A percentile compares a stretch with the other conserved stretches of the same genome.
phyloP scores from a whole-genome alignment of 92 coral and sea anemone genomes.

The Isaurus tuberculatus region DNA sequence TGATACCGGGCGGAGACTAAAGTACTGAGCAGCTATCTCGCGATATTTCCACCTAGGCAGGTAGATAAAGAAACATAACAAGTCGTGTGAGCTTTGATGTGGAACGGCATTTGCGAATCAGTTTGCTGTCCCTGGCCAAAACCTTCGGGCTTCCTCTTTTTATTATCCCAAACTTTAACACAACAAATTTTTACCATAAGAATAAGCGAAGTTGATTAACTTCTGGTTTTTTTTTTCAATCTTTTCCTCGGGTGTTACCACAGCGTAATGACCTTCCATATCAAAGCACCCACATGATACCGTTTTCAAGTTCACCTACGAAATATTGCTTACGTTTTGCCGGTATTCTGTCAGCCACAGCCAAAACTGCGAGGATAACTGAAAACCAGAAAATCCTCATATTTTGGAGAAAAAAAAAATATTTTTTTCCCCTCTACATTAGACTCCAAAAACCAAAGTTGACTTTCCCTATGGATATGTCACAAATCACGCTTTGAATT shows the following conservation, averaged over 20 bases:
- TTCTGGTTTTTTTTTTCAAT: neutral
- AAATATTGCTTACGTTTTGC: slow-evolving; percentile 74
- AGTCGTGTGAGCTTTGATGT: slow-evolving; percentile 36
- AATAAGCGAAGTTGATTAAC: neutral
- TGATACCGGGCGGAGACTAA: slow-evolving; percentile 10
- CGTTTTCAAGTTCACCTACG: neutral
- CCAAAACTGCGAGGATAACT: slow-evolving; percentile 79
- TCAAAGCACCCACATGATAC: slow-evolving; percentile 28
- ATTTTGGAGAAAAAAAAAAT: slow-evolving; percentile 66
- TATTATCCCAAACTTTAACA: neutral
- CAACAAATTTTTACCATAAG: neutral
- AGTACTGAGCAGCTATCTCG: slow-evolving; percentile 24
- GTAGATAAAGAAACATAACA: neutral
- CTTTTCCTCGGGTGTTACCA: neutral
- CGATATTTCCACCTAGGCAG: slow-evolving; percentile 11
- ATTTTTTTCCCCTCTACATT: slow-evolving; percentile 73
- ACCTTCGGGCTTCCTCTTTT: neutral
- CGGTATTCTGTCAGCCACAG: slow-evolving; percentile 66
- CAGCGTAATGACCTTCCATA: neutral
- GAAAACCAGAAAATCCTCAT: slow-evolving; percentile 75
- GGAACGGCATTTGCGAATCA: slow-evolving; percentile 19
- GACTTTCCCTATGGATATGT: slow-evolving; percentile 69
- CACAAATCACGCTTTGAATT: slow-evolving; percentile 70
- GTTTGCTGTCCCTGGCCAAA: neutral
- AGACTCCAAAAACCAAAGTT: slow-evolving; percentile 68